phyloP scores from a whole-genome alignment of 2,797 vertebrate genomes.

The Tadarida brasiliensis region DNA sequence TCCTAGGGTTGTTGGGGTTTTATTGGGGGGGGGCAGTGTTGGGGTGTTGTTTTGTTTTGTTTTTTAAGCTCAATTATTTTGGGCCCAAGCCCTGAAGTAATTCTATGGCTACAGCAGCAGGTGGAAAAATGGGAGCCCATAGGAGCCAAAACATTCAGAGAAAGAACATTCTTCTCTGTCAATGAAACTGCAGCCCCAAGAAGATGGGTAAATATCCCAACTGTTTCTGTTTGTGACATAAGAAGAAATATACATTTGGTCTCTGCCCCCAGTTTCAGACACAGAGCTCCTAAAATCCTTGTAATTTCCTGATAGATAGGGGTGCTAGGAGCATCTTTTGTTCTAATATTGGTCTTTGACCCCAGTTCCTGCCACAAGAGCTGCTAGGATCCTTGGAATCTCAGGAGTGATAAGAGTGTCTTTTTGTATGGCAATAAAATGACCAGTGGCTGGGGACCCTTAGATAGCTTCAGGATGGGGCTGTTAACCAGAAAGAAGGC shows the following conservation, averaged over 20 bases:
- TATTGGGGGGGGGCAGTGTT: not conserved
- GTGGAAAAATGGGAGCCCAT: not conserved
- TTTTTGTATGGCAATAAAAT: conserved; percentile 40
- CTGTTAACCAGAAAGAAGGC: not conserved
- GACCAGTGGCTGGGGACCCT: not conserved
- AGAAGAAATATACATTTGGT: conserved; percentile 31
- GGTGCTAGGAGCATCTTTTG: conserved; percentile 20
- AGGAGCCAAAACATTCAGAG: not conserved
- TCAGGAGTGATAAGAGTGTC: conserved; percentile 7
- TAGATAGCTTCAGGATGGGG: not conserved
- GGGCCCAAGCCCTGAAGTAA: not conserved
- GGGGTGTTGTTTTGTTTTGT: not conserved
- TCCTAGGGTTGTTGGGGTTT: not conserved
- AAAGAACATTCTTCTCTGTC: not conserved
- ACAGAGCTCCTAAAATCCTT: conserved; percentile 8
- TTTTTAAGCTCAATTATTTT: not conserved
- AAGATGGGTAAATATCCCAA: not conserved
- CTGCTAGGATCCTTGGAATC: not conserved
- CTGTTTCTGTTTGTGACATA: not conserved
- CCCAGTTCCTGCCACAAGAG: conserved; percentile 32
- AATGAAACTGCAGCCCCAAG: not conserved
- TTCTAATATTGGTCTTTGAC: conserved; percentile 34
- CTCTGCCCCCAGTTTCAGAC: not conserved
- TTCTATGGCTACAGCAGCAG: not conserved
- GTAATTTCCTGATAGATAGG: conserved; percentile 34